Evolutionary conservation across 92 coral and sea anemone genomes (phyloP).

Genomic region (Epizoanthus rinbou): DNA sequence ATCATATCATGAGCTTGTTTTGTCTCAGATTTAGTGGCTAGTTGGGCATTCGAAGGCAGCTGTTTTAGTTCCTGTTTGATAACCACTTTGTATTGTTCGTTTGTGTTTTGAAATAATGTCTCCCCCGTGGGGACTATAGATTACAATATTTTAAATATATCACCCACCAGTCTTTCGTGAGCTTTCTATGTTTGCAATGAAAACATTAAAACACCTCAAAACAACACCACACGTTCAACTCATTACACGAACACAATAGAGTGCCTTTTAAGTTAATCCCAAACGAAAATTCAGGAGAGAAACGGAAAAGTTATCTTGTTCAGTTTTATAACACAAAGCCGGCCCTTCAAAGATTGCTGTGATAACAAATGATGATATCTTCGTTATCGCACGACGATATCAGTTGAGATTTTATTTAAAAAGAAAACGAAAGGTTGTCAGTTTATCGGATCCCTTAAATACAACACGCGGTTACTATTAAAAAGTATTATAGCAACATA

Average conservation of each 20-base stretch:
- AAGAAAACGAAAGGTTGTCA: neutral
- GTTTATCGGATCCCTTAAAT: conserved; percentile 3
- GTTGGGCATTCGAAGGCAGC: conserved; percentile 37
- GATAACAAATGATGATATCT: neutral
- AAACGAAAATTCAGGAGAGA: neutral
- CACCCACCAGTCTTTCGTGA: conserved; percentile 32
- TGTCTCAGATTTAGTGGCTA: conserved; percentile 13
- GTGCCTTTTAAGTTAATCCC: conserved; percentile 8
- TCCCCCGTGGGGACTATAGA: conserved; percentile 46
- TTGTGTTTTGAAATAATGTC: conserved; percentile 40
- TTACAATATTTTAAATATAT: conserved; percentile 51
- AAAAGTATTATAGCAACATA: conserved; percentile 2
- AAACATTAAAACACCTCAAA: conserved; percentile 35
- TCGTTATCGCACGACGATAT: neutral
- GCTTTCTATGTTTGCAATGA: conserved; percentile 15
- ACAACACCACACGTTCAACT: neutral
- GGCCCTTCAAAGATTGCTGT: neutral
- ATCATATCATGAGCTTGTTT: conserved; percentile 1
- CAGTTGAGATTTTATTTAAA: neutral
- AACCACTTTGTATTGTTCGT: conserved; percentile 43
- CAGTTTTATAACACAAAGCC: neutral
- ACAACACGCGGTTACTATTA: conserved; percentile 19
- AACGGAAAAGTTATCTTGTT: neutral
- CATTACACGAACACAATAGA: conserved; percentile 17
- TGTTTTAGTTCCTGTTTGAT: conserved; percentile 42